Percentiles rank a stretch among this genome's conserved stretches.
Evolutionary conservation across 2,113 vertebrate genomes (phyloP).

Genomic region (Cavia porcellus): DNA sequence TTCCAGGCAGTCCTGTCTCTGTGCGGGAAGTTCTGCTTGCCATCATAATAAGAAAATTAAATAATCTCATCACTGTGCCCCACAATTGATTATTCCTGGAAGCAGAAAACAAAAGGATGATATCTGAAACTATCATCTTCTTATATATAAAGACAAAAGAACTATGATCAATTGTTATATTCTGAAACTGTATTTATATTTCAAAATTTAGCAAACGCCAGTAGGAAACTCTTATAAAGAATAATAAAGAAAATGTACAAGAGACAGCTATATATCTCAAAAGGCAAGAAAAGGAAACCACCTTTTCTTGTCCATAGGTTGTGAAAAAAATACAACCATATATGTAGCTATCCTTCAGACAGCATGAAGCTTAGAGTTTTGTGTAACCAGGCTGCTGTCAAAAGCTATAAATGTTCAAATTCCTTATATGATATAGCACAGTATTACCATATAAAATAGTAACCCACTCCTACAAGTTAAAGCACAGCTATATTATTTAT

Average conservation of each 20-base stretch:
- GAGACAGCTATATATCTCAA: background rate
- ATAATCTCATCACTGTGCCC: conserved; percentile 36
- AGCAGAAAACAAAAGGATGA: background rate
- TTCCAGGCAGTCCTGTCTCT: background rate
- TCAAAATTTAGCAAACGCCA: conserved; percentile 53
- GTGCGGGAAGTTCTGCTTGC: background rate
- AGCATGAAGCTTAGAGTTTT: too few species aligned
- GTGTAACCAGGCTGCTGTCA: too few species aligned
- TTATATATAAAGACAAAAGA: conserved; percentile 43
- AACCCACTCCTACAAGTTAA: background rate
- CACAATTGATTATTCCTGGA: conserved; percentile 21
- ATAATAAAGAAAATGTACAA: background rate
- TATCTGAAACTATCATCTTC: conserved; percentile 40
- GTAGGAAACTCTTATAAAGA: background rate
- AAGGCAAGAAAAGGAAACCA: background rate
- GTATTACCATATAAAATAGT: background rate
- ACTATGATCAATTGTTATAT: conserved; percentile 47
- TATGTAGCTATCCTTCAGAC: too few species aligned
- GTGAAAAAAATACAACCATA: background rate
- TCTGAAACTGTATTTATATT: background rate
- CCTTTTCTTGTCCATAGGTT: background rate
- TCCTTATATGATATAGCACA: too few species aligned
- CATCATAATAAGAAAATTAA: conserved; percentile 43
- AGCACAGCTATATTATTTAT: background rate
- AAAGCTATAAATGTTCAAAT: background rate